phyloP scores from a whole-genome alignment of 2,888 invertebrate species.

The Caradrina clavipalpis region DNA sequence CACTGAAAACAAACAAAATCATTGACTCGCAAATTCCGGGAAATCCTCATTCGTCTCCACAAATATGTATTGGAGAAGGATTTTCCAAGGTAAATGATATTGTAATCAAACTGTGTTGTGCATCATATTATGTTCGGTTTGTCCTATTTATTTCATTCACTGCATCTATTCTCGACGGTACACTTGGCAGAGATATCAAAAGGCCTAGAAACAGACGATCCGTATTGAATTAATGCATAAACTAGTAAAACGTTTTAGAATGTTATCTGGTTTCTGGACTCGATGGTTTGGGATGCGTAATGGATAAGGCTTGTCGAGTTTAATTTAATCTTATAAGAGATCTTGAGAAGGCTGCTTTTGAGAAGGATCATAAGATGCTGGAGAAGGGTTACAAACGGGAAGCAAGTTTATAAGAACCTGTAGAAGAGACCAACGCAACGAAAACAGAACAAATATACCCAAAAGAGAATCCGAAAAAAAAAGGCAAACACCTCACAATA shows the following conservation, averaged over 20 bases:
- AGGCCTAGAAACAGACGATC: conserved; percentile 51
- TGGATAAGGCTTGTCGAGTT: conserved; percentile 26
- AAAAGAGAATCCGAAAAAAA: conserved; percentile 1
- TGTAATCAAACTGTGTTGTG: conserved; percentile 29
- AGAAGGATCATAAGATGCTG: background rate
- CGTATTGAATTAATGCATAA: conserved; percentile 47
- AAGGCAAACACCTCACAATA: conserved; percentile 4
- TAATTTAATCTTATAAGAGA: conserved; percentile 24
- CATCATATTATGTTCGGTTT: conserved; percentile 42
- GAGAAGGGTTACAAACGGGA: conserved; percentile 4
- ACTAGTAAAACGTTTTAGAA: conserved; percentile 49
- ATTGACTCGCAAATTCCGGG: conserved; percentile 29
- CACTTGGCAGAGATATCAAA: conserved; percentile 53
- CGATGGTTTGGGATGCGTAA: conserved; percentile 30
- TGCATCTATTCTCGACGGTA: conserved; percentile 50
- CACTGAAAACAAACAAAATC: conserved; percentile 45
- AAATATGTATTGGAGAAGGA: conserved; percentile 26
- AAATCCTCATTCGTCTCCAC: conserved; percentile 16
- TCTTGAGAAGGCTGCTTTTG: conserved; percentile 12
- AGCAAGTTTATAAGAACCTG: background rate
- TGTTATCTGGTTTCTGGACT: conserved; percentile 37
- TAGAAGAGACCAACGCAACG: background rate
- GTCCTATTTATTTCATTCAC: conserved; percentile 59
- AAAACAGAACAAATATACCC: background rate
- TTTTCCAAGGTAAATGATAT: conserved; percentile 45